Percentiles rank a stretch among this genome's conserved stretches.
Conservation (phyloP, 2,888 invertebrate species). For the Sesamia inferens region DNA sequence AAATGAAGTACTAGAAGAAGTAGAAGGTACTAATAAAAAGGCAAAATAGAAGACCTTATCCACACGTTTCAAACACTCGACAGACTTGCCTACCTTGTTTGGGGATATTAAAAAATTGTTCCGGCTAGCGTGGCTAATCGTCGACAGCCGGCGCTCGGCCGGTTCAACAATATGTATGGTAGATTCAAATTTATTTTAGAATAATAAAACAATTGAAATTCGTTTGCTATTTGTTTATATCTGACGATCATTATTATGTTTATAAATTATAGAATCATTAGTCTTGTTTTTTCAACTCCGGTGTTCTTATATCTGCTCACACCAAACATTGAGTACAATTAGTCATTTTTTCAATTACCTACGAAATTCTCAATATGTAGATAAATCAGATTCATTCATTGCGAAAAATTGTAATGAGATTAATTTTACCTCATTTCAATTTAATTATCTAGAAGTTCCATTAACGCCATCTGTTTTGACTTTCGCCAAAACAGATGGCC, state of each 20-base stretch:
- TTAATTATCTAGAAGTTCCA: conserved; percentile 8
- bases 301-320: neutral
- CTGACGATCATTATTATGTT: neutral
- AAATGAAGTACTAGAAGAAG: no score
- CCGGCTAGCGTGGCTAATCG: conserved; percentile 90
- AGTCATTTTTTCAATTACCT: neutral
- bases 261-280: neutral
- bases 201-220: conserved; percentile 52
- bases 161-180: conserved; percentile 59
- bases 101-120: conserved; percentile 90
- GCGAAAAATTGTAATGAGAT: neutral
- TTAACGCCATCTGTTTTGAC: conserved; percentile 80
- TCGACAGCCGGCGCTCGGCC: conserved; percentile 82
- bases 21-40: neutral
- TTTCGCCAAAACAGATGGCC: conserved; percentile 45
- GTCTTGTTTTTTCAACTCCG: neutral
- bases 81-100: conserved; percentile 85
- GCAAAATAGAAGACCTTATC: conserved; percentile 64
- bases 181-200: conserved; percentile 64
- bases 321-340: neutral
- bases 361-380: neutral
- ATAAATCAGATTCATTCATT: neutral
- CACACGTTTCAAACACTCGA: conserved; percentile 71
- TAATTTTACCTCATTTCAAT: neutral
- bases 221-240: conserved; percentile 7